Conservation (phyloP, 2,797 vertebrate genomes). For the Iguana delicatissima region DNA sequence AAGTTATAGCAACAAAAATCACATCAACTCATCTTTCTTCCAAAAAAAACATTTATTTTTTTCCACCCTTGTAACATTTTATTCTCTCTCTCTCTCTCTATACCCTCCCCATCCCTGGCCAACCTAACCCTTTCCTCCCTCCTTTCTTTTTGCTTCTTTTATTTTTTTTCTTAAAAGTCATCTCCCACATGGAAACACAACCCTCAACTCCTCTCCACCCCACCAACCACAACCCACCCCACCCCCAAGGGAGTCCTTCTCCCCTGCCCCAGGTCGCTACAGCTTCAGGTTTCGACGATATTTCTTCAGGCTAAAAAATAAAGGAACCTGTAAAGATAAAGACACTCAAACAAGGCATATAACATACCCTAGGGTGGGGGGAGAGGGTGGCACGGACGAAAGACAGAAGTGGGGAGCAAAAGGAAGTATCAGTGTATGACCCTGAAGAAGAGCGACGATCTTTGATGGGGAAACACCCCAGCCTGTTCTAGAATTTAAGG, state of each 20-base stretch:
- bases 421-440: neutral
- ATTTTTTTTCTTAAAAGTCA: neutral
- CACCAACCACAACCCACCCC: neutral
- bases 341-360: constrained; percentile 75
- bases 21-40: constrained; percentile 55
- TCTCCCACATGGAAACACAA: neutral
- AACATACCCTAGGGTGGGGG: constrained; percentile 40
- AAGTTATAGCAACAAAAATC: neutral
- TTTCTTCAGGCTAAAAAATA: constrained; percentile 80
- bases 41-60: constrained; percentile 74
- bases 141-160: neutral
- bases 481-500: neutral
- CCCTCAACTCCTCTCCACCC: neutral
- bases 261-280: constrained; percentile 30
- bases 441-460: neutral
- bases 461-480: neutral
- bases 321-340: constrained; percentile 79
- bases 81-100: neutral
- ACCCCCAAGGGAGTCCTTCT: constrained; percentile 4
- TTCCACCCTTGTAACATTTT: constrained; percentile 39
- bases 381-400: neutral
- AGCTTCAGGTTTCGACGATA: constrained; percentile 38
- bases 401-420: neutral
- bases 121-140: constrained; percentile 62
- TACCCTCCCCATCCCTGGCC: constrained; percentile 64